Evolutionary conservation across 2,888 invertebrate genomes (phyloP), one percentile per base, ranked within the genome.

Genomic region (Anorthoa munda): DNA sequence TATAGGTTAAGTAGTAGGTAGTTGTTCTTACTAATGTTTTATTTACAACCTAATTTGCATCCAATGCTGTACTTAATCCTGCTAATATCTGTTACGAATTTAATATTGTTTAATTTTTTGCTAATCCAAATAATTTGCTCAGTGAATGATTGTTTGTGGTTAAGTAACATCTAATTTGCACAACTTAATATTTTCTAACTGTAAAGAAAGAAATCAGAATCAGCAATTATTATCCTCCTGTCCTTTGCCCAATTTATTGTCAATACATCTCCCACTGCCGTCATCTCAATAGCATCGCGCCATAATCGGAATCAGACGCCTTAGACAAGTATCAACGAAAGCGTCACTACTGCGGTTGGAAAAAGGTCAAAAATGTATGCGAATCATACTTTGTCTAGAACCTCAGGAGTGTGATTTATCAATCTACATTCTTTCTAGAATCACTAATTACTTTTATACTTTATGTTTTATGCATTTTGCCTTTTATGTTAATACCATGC

Each of bases 11-110:
- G 18, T 55, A 71, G 71, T 81, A 69, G 65, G 69, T 63, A 65
- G 75, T 79, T 82, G 82, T 79, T 68, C 61, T 1, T 46, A 82
- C 70, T 82, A 82, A 79, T 82, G 70, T 74, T 61, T 48, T 56
- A 67, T 68, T 79, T 60, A 60, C 46, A 53, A 64, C 11, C 66
- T 82, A 79, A 81, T 82, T 82, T 82, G 79, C 82, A 81, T 81
- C 79, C 46, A 60, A 70, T 53, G 61, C 53, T 82, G 75, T 82
- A 75, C 82, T 79, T 81, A 81, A 82, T 79, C 74, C 66, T 55
- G 17, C 56, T 72, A 81, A 70, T 61, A 56, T 53, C 7, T 3
- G 15, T 53, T 53, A 45, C 60, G 60, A 60, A 60, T 39, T 80
- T 75, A 53, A 45, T 64, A 71, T 60, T 74, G 58, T 71, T 65